phyloP scores from a whole-genome alignment of 1,140 invertebrate genomes.

The Ostrea edulis region DNA sequence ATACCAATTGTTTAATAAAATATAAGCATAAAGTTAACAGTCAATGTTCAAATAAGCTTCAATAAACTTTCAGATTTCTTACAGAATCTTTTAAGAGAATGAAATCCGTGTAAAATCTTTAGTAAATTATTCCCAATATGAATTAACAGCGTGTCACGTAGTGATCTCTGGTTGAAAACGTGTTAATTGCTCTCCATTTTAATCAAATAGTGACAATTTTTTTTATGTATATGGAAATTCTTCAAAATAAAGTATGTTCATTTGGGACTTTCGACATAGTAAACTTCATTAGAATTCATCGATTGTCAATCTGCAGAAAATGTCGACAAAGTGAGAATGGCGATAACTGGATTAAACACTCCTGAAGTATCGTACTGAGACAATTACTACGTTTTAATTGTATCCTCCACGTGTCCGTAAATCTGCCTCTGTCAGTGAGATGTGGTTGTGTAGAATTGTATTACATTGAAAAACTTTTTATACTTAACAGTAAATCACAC shows the following conservation, averaged over 20 bases:
- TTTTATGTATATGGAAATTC: not conserved
- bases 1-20: no score
- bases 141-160: no score
- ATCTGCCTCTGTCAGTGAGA: not conserved
- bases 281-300: not conserved
- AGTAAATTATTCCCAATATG: no score
- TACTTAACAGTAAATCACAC: no score
- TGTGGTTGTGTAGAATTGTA: not conserved
- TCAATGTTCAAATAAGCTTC: no score
- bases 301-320: not conserved
- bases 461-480: no score
- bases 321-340: not conserved
- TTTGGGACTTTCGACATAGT: not conserved
- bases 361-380: conserved; percentile 14
- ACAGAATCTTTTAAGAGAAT: no score
- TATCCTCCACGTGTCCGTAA: not conserved
- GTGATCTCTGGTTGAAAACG: not conserved
- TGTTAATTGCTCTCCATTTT: not conserved
- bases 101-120: no score
- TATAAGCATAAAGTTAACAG: no score
- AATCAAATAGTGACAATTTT: not conserved
- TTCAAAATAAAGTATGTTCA: not conserved
- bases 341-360: not conserved
- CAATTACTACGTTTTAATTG: not conserved
- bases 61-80: no score